Percentiles rank a stretch among this genome's conserved stretches.
These are phyloP conservation scores for Eucidaris tribuloides DNA, from an alignment of 35 echinoderm and acorn worm genomes.

Conservation along the genomic window DNA sequence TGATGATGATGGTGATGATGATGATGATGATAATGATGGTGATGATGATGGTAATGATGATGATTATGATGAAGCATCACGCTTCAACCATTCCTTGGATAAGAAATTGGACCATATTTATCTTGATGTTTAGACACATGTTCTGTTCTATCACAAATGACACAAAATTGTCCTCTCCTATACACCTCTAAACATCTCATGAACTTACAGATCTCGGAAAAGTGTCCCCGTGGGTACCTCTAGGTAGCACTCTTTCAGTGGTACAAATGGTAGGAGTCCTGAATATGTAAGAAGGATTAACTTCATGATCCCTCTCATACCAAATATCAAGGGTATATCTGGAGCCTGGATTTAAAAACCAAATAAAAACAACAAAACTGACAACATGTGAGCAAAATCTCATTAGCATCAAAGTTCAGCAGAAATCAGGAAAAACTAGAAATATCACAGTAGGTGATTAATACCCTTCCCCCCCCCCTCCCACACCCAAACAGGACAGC, in stretches of 20 bases:
- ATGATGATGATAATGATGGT: neutral
- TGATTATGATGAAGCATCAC: neutral
- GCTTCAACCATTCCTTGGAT: neutral
- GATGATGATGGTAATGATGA: neutral
- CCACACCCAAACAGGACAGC: neutral
- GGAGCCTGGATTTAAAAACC: conserved; percentile 34
- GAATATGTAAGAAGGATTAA: conserved; percentile 69
- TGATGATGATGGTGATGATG: neutral
- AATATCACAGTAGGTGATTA: neutral
- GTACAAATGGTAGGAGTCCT: conserved; percentile 73
- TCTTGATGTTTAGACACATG: neutral
- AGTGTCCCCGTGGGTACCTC: conserved; percentile 67
- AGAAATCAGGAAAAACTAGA: neutral
- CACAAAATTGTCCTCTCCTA: neutral
- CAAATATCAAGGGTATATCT: conserved; percentile 59
- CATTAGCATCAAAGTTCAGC: neutral
- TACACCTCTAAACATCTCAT: neutral
- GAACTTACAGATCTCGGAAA: conserved; percentile 60
- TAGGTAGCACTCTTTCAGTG: conserved; percentile 78
- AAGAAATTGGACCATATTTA: too few species aligned
- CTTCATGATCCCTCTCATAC: conserved; percentile 37
- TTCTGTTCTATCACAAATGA: neutral
- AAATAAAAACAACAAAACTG: neutral
- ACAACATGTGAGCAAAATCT: neutral
- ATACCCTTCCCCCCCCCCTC: neutral